A percentile compares a stretch with the other conserved stretches of the same genome.
These are phyloP conservation scores for Drosophila niveifrons DNA, from an alignment of 2,888 invertebrate species.

Conservation along the genomic window DNA sequence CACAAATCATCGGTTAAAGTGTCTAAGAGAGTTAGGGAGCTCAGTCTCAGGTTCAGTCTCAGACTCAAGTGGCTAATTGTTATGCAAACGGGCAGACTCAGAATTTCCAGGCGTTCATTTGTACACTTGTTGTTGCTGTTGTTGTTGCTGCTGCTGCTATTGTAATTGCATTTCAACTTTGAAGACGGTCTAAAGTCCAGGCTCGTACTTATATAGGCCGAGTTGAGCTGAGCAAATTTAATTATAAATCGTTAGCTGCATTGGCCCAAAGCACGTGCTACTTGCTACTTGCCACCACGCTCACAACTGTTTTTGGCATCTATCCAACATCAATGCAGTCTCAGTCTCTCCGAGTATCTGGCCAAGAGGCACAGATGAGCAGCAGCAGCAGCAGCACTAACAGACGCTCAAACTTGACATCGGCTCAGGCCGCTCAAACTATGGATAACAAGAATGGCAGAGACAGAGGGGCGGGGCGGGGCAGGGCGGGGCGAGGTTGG, in stretches of 20 bases:
- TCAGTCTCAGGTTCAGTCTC: neutral
- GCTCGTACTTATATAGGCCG: conserved; percentile 15
- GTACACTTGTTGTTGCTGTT: neutral
- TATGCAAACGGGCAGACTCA: conserved; percentile 64
- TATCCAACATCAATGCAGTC: conserved; percentile 69
- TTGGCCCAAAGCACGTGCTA: conserved; percentile 43
- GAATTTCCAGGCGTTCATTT: conserved; percentile 35
- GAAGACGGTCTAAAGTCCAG: conserved; percentile 45
- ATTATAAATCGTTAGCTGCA: conserved; percentile 56
- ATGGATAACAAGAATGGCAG: neutral
- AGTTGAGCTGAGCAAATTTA: conserved; percentile 40
- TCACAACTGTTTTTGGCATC: conserved; percentile 56
- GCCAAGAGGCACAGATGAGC: conserved; percentile 36
- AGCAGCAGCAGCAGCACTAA: conserved; percentile 30
- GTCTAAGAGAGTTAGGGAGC: conserved; percentile 37
- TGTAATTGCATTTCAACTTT: conserved; percentile 48
- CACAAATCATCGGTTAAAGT: conserved; percentile 70
- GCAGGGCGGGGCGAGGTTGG: neutral
- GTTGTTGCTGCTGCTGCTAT: conserved; percentile 14
- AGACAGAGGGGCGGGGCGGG: neutral
- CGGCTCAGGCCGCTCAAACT: conserved; percentile 17
- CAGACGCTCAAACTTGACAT: conserved; percentile 72
- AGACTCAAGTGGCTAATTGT: conserved; percentile 57
- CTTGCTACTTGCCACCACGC: conserved; percentile 8
- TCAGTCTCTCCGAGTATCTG: conserved; percentile 12